Conservation (phyloP, 2,888 invertebrate species). For the Neoitamus cyanurus region DNA sequence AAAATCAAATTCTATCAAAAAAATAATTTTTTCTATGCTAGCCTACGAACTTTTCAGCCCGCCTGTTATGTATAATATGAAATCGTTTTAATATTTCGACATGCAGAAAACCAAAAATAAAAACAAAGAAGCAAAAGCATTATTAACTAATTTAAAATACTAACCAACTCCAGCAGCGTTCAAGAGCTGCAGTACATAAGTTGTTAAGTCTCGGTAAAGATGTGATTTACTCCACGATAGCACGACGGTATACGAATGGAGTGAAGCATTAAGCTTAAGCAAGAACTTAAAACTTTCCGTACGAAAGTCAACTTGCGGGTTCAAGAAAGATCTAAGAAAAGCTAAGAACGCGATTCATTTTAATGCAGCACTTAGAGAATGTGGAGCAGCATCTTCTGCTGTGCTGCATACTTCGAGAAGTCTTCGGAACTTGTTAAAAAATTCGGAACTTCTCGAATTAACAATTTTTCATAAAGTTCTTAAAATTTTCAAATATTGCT, state of each 20-base stretch:
- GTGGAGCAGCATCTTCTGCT: background rate
- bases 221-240: background rate
- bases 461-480: conserved; percentile 26
- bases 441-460: background rate
- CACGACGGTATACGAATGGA: background rate
- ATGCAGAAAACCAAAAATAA: no score
- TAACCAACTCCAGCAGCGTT: background rate
- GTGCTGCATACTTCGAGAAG: background rate
- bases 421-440: background rate
- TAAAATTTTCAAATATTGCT: background rate
- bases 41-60: no score
- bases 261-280: background rate
- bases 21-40: no score
- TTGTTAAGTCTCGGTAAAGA: background rate
- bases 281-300: background rate
- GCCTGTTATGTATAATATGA: no score
- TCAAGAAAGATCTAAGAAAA: background rate
- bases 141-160: background rate
- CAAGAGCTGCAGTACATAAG: background rate
- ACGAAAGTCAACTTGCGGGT: background rate
- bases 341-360: background rate
- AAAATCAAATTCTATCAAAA: no score
- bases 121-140: background rate
- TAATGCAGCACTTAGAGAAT: background rate
- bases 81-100: no score